Conservation (phyloP, 2,113 vertebrate genomes). For the Perccottus glenii region DNA sequence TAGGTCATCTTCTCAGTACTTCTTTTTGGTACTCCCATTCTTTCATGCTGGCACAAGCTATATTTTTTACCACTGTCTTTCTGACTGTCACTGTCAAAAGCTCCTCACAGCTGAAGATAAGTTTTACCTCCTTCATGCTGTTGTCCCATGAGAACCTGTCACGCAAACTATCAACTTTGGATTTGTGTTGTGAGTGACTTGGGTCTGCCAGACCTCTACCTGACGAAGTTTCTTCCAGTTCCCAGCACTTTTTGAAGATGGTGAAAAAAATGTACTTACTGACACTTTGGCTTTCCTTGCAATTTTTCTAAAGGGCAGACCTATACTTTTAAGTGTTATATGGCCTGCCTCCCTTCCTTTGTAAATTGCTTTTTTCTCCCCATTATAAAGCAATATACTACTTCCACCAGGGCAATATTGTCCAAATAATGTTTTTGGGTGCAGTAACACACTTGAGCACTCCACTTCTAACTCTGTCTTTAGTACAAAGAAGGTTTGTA, state of each 20-base stretch:
- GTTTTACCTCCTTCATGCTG: not conserved
- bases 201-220: not conserved
- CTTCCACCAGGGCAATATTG: not conserved
- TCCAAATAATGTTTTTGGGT: not conserved
- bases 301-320: conserved; percentile 2
- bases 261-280: conserved; percentile 3
- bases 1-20: not conserved
- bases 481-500: not conserved
- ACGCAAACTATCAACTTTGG: conserved; percentile 2
- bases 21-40: not conserved
- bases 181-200: conserved; percentile 4
- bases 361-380: conserved; percentile 8
- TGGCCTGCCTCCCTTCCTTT: conserved; percentile 1
- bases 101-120: not conserved
- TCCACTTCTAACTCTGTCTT: not conserved
- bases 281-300: not conserved
- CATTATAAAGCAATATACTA: conserved; percentile 8
- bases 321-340: conserved; percentile 1
- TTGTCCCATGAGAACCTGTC: conserved; percentile 1
- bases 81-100: not conserved
- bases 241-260: not conserved
- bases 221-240: not conserved
- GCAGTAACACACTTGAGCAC: not conserved
- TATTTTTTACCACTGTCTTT: not conserved
- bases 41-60: not conserved